Evolutionary conservation across 2,113 vertebrate genomes (phyloP).

Genomic region (Microcebus griseorufus): DNA sequence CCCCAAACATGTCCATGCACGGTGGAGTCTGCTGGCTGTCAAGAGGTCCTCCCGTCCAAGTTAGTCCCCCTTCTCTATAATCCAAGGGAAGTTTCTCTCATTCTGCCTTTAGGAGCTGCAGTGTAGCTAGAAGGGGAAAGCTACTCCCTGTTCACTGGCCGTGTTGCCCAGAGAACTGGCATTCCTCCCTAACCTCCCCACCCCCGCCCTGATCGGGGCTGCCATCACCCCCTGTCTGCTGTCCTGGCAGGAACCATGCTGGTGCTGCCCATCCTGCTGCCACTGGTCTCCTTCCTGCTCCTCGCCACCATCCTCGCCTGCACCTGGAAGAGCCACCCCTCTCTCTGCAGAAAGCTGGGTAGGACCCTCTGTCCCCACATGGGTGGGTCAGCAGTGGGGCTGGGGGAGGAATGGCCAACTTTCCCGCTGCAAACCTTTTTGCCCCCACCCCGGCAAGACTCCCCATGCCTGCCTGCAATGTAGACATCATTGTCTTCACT

Average conservation of each 20-base stretch:
- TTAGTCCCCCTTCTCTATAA: neutral
- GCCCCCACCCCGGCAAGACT: neutral
- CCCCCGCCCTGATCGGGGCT: neutral
- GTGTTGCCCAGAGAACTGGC: neutral
- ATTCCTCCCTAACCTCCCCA: neutral
- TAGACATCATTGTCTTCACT: neutral
- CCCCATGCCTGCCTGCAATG: neutral
- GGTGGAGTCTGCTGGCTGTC: neutral
- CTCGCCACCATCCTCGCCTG: slow-evolving; percentile 30
- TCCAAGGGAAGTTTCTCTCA: neutral
- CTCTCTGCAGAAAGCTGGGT: slow-evolving; percentile 80
- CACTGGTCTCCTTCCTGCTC: slow-evolving; percentile 11
- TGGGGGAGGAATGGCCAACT: neutral
- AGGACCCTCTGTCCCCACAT: neutral
- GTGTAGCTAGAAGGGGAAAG: neutral
- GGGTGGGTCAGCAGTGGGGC: neutral
- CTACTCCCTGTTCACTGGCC: neutral
- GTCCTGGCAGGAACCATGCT: slow-evolving; percentile 51
- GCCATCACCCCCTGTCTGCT: neutral
- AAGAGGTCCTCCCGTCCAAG: neutral
- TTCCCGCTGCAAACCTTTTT: neutral
- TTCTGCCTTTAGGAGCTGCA: neutral
- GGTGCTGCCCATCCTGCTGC: slow-evolving; percentile 64
- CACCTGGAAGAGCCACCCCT: slow-evolving; percentile 70
- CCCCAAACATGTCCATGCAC: neutral